Evolutionary conservation across 2,797 vertebrate species (phyloP).

Genomic region (Clarias pachynema): DNA sequence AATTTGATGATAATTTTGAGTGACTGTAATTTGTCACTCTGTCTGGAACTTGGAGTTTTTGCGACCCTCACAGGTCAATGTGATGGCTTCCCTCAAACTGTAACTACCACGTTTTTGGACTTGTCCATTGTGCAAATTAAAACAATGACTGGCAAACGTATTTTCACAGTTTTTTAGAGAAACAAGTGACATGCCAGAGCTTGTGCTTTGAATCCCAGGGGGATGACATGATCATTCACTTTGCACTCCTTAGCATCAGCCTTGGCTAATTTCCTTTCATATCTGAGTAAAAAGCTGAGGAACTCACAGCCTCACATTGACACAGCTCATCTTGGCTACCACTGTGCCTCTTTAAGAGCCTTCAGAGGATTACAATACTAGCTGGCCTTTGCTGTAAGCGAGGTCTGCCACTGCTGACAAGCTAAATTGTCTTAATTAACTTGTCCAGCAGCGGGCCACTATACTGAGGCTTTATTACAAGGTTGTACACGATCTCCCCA

Average conservation of each 20-base stretch:
- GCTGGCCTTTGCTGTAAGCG: conserved; percentile 54
- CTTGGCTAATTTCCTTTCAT: neutral
- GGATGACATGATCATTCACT: too few relatives aligned
- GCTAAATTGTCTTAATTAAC: conserved; percentile 77
- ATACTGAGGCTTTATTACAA: conserved; percentile 53
- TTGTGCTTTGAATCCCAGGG: neutral
- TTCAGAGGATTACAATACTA: conserved; percentile 68
- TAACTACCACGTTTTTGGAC: neutral
- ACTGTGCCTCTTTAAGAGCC: conserved; percentile 67
- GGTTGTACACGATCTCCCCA: conserved; percentile 69
- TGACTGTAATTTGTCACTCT: neutral
- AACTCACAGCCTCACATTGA: conserved; percentile 51
- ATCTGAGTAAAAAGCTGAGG: conserved; percentile 40
- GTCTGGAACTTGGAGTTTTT: neutral
- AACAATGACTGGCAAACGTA: neutral
- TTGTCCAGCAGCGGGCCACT: conserved; percentile 67
- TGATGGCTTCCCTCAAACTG: neutral
- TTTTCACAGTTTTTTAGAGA: too few relatives aligned
- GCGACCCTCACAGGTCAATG: neutral
- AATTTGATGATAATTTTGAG: neutral
- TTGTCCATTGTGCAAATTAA: neutral
- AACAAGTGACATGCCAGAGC: neutral
- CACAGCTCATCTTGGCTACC: conserved; percentile 59
- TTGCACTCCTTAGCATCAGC: neutral
- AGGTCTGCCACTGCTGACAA: conserved; percentile 66